Evolutionary conservation across 2,113 vertebrate species (phyloP), one percentile per base, ranked within the genome.

Genomic region (Gymnocephalus cernua): DNA sequence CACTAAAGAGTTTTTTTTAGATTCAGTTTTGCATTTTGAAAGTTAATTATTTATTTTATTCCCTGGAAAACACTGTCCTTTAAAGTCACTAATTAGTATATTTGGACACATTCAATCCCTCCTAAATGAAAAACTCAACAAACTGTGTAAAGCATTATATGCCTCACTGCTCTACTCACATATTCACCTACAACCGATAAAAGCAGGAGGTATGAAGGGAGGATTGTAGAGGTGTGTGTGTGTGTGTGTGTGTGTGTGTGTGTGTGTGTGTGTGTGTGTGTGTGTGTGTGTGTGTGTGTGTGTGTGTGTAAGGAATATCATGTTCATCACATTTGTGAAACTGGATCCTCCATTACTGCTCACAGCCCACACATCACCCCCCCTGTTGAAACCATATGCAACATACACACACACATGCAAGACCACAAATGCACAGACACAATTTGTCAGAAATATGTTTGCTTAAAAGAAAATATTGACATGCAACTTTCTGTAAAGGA

Each of bases 271-370:
- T 29, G 29, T 29, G 29, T 29, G 29, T 29, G 29, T 29, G 29
- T 29, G 29, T 29, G 29, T 75, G 47, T 81, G 81, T 77, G 63
- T 79, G 74, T 71, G 81, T 72, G 56, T 75, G 53, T 86, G 80
- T 74, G 87, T 82, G 82, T 86, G 79, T 88, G 75, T 91, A 79
- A 94, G 92, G 87, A 78, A 89, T 91, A 92, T 93, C 89, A 84
- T 84, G 86, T 92, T 93, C 88, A 91, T 93, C 83, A 80, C 90
- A 92, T 94, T 90, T 90, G 86, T 79, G 93, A 90, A 93, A 94
- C 91, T 71, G 58, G 75, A 93, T 89, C 91, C 85, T 81, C 87
- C 82, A 92, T 92, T 91, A 92, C 88, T 77, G 88, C 86, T 87
- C 87, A 75, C 87, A 90, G 83, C 92, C 91, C 86, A 89, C 92